Percentiles rank a stretch among this genome's conserved stretches.
These are phyloP conservation scores for Tethya wilhelma DNA, from an alignment of 37 sponge, comb jelly and placozoan species.

Conservation along the genomic window DNA sequence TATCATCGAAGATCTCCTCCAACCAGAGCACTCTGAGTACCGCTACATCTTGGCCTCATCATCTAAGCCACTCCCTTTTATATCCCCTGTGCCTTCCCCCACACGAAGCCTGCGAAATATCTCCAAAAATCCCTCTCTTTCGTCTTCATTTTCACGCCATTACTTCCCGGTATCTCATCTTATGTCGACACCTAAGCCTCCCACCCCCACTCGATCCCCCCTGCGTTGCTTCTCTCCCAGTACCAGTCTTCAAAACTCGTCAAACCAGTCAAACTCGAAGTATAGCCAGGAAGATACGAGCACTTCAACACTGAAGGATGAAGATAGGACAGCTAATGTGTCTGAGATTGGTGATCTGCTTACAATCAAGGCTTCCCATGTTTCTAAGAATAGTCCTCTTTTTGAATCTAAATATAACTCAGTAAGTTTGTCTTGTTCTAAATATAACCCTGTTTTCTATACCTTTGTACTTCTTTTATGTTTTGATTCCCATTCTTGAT, in stretches of 20 bases:
- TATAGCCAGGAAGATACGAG: neutral
- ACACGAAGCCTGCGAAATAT: conserved; percentile 10
- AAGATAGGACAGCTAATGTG: neutral
- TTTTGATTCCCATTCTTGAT: too few relatives aligned
- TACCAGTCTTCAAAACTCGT: neutral
- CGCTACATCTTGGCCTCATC: conserved; percentile 81
- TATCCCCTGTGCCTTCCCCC: conserved; percentile 37
- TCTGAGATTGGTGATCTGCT: conserved; percentile 51
- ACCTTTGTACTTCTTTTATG: neutral
- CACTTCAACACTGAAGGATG: neutral
- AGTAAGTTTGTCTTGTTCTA: conserved; percentile 51
- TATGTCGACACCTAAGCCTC: conserved; percentile 56
- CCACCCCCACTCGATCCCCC: conserved; percentile 33
- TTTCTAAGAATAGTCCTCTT: conserved; percentile 47
- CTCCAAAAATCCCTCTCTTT: neutral
- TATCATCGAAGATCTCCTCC: conserved; percentile 83
- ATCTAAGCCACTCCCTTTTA: conserved; percentile 57
- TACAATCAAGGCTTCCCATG: conserved; percentile 50
- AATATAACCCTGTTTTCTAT: neutral
- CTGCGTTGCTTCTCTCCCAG: conserved; percentile 65
- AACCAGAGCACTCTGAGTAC: conserved; percentile 71
- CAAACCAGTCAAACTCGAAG: neutral
- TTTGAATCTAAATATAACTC: conserved; percentile 59
- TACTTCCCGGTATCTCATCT: conserved; percentile 57
- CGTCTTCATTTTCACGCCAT: conserved; percentile 16